Percentiles rank a stretch among this genome's conserved stretches.
Evolutionary conservation across 2,888 invertebrate genomes (phyloP).

Genomic region (Andrena flavipes): DNA sequence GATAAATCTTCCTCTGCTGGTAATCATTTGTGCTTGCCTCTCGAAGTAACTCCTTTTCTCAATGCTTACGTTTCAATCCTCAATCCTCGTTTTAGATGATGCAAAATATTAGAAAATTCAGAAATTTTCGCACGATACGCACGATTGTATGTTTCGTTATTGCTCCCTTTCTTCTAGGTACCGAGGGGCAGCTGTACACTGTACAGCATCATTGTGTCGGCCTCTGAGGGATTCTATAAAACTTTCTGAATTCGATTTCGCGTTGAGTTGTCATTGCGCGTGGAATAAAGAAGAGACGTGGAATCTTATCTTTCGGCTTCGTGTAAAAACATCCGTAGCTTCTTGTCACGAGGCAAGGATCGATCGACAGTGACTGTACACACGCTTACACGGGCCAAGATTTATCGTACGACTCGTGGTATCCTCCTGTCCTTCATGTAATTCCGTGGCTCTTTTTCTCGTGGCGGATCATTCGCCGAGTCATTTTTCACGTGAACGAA

Average conservation of each 20-base stretch:
- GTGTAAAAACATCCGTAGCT: constrained; percentile 52
- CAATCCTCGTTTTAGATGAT: too few relatives aligned
- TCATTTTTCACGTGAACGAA: constrained; percentile 72
- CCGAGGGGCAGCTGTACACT: background rate
- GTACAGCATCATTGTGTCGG: background rate
- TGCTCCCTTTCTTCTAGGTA: background rate
- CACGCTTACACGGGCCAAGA: constrained; percentile 51
- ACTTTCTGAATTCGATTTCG: constrained; percentile 22
- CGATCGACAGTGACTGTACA: constrained; percentile 44
- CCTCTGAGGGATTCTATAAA: background rate
- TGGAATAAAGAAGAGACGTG: background rate
- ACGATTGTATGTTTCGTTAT: background rate
- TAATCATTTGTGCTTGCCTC: too few relatives aligned
- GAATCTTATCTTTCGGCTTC: constrained; percentile 37
- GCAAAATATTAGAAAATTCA: too few relatives aligned
- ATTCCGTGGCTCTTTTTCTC: constrained; percentile 56
- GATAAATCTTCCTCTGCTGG: too few relatives aligned
- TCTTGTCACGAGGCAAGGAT: constrained; percentile 53
- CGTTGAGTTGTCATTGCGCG: background rate
- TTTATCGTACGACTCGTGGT: constrained; percentile 63
- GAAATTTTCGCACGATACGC: background rate
- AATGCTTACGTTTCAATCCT: too few relatives aligned
- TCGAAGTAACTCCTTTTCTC: too few relatives aligned
- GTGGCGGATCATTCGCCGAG: constrained; percentile 70
- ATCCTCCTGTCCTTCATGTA: constrained; percentile 57